These are phyloP conservation scores for Paraescarpia echinospica DNA, from an alignment of 1,140 invertebrate genomes.

Conservation along the genomic window DNA sequence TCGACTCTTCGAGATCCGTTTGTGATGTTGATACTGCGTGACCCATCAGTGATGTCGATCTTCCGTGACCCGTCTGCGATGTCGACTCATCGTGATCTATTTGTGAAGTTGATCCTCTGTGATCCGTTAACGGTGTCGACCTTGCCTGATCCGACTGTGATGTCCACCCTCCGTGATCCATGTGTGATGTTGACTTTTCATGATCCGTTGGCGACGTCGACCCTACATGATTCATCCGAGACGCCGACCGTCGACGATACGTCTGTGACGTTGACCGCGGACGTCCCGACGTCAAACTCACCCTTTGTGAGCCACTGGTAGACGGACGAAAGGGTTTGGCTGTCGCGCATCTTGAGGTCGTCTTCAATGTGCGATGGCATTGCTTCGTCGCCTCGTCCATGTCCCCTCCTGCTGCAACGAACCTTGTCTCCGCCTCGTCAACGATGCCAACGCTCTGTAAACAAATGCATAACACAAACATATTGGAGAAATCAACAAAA, in stretches of 20 bases:
- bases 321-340: neutral
- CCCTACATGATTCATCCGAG: neutral
- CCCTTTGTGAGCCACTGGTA: neutral
- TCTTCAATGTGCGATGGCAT: neutral
- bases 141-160: neutral
- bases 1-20: no score
- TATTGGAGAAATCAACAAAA: no score
- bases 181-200: neutral
- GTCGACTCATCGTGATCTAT: no score
- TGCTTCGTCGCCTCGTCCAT: neutral
- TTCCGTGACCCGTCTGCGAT: no score
- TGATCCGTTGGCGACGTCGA: neutral
- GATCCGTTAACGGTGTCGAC: no score
- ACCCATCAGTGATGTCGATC: no score
- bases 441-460: constrained; percentile 3
- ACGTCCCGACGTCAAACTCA: neutral
- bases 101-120: no score
- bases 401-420: neutral
- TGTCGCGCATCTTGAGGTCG: neutral
- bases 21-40: no score
- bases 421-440: neutral
- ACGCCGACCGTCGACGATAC: neutral
- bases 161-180: neutral
- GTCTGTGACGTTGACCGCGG: neutral
- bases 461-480: no score